Percentiles rank a stretch among this genome's conserved stretches.
These are phyloP conservation scores for Coryphaenoides rupestris DNA, from an alignment of 2,113 vertebrate genomes.

Conservation along the genomic window DNA sequence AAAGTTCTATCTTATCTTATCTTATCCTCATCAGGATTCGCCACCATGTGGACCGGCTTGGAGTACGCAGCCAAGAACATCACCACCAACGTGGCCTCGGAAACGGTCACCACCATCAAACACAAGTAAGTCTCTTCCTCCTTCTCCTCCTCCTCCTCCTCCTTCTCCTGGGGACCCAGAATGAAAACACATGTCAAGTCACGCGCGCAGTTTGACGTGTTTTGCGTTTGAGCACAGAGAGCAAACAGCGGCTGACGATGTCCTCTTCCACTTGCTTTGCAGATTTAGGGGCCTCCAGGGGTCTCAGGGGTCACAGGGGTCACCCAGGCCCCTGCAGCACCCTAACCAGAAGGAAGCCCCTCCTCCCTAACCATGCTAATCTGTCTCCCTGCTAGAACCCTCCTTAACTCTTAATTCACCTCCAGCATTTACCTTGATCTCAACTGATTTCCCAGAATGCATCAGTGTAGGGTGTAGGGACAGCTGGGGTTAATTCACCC, in stretches of 20 bases:
- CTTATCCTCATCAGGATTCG: conserved; percentile 79
- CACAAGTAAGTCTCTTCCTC: conserved; percentile 82
- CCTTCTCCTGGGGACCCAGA: too few species aligned
- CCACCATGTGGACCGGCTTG: conserved; percentile 95
- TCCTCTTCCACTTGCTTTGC: conserved; percentile 65
- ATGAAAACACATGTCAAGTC: too few species aligned
- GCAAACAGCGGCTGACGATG: conserved; percentile 22
- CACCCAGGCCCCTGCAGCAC: conserved; percentile 56
- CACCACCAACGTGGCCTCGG: conserved; percentile 84
- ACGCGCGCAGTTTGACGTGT: too few species aligned
- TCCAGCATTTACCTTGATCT: conserved; percentile 1
- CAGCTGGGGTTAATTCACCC: too few species aligned
- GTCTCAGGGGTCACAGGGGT: too few species aligned
- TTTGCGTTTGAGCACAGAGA: neutral
- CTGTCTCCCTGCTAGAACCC: too few species aligned
- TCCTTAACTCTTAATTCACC: neutral
- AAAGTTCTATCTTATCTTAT: neutral
- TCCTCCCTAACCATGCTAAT: conserved; percentile 8
- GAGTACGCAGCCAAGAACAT: conserved; percentile 92
- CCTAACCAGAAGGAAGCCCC: conserved; percentile 54
- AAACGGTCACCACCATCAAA: conserved; percentile 91
- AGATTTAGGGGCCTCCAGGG: conserved; percentile 79
- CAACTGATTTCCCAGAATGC: conserved; percentile 22
- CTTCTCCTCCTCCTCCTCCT: neutral
- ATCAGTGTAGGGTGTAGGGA: neutral